Conservation (phyloP, 2,113 vertebrate genomes). For the Syrmaticus mikado region DNA sequence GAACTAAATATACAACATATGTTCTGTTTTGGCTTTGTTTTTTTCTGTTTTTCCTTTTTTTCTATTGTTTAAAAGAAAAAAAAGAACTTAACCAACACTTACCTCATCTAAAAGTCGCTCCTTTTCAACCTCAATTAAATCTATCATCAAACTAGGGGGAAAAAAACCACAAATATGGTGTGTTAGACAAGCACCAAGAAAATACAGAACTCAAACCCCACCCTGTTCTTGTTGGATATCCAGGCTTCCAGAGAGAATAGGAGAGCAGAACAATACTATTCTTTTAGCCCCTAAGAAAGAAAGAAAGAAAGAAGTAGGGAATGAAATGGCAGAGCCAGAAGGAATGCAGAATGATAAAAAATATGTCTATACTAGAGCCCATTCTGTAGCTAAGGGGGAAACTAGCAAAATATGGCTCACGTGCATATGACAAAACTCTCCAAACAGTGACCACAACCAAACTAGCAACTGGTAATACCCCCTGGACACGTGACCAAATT, state of each 20-base stretch:
- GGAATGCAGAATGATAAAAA: background rate
- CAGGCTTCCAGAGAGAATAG: slow-evolving; percentile 12
- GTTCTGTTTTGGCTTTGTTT: background rate
- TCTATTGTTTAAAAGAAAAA: background rate
- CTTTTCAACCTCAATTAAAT: slow-evolving; percentile 88
- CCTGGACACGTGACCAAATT: background rate
- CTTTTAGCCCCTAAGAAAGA: background rate
- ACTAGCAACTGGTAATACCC: background rate
- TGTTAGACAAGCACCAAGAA: slow-evolving; percentile 26
- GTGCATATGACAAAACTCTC: background rate
- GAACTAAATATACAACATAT: background rate
- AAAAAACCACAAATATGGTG: slow-evolving; percentile 11
- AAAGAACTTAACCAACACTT: slow-evolving; percentile 21
- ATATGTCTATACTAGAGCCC: background rate
- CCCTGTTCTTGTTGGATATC: background rate
- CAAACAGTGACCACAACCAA: background rate
- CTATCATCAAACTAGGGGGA: slow-evolving; percentile 82
- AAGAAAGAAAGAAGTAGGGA: background rate
- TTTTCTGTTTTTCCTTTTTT: background rate
- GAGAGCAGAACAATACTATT: background rate
- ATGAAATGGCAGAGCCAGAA: background rate
- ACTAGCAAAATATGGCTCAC: background rate
- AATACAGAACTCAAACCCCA: background rate
- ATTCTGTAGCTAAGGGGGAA: background rate
- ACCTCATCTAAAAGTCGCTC: slow-evolving; percentile 90